Conservation (phyloP, 2,797 vertebrate species). For the Parauchenoglanis punctatus region DNA sequence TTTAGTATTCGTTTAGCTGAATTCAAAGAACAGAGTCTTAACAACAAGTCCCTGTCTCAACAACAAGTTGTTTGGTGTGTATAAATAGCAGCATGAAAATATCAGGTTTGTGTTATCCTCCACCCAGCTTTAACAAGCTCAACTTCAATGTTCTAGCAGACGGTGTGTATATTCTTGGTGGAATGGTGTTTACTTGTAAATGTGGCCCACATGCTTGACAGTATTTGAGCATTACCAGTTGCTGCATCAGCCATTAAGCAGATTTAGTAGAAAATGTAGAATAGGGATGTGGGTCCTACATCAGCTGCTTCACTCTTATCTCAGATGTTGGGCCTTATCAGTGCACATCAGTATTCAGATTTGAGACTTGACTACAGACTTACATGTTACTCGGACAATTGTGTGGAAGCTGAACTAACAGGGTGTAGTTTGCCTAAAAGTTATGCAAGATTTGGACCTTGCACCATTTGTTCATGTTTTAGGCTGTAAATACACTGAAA, state of each 20-base stretch:
- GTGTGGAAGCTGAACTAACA: background rate
- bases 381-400: background rate
- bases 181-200: slow-evolving; percentile 2
- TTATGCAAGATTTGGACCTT: background rate
- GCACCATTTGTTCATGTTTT: background rate
- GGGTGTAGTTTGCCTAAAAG: background rate
- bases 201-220: background rate
- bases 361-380: background rate
- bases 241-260: background rate
- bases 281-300: background rate
- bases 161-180: background rate
- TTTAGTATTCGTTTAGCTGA: slow-evolving; percentile 45
- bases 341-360: background rate
- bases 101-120: slow-evolving; percentile 30
- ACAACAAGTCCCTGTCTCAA: slow-evolving; percentile 30
- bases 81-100: slow-evolving; percentile 49
- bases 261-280: background rate
- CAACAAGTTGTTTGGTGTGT: slow-evolving; percentile 31
- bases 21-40: slow-evolving; percentile 5
- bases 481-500: background rate
- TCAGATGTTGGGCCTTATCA: background rate
- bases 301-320: background rate
- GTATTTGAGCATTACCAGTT: background rate
- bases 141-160: background rate
- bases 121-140: slow-evolving; percentile 24